Percentiles rank a stretch among this genome's conserved stretches.
Evolutionary conservation across 1,140 invertebrate species (phyloP).

Genomic region (Eupristina koningsbergeri): DNA sequence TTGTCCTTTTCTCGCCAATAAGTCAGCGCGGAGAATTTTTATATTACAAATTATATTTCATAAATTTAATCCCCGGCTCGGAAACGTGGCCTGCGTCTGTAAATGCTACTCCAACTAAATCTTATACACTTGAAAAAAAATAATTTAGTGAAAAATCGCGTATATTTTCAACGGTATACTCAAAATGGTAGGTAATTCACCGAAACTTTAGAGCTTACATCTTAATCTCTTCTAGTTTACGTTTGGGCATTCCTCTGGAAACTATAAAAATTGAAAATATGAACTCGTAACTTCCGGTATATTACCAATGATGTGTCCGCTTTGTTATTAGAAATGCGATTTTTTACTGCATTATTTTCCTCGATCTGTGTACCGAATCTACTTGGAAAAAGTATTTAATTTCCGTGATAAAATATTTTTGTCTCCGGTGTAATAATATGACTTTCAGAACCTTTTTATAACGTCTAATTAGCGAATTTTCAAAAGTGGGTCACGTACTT

Average conservation of each 20-base stretch:
- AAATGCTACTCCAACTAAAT: neutral
- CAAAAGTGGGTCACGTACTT: neutral
- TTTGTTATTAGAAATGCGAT: constrained; percentile 10
- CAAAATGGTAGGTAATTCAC: constrained; percentile 12
- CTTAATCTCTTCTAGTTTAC: constrained; percentile 21
- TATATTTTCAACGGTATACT: neutral
- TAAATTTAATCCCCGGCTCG: too few species aligned
- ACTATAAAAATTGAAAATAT: constrained; percentile 30
- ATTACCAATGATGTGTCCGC: constrained; percentile 18
- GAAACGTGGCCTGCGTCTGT: neutral
- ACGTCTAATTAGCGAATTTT: neutral
- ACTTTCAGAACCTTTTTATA: neutral
- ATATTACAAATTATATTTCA: too few species aligned
- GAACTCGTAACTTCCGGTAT: constrained; percentile 16
- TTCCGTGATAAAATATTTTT: neutral
- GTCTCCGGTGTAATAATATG: neutral
- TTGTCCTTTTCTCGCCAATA: too few species aligned
- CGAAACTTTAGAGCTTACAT: constrained; percentile 23
- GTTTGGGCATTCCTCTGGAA: constrained; percentile 4
- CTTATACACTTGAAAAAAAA: neutral
- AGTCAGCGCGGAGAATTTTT: too few species aligned
- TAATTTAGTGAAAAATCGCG: neutral
- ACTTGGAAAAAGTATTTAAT: constrained; percentile 5
- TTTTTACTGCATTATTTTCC: neutral
- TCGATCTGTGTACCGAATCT: neutral